Conservation (phyloP, 23 tunicate genomes). For the Trididemnum nubilum region DNA sequence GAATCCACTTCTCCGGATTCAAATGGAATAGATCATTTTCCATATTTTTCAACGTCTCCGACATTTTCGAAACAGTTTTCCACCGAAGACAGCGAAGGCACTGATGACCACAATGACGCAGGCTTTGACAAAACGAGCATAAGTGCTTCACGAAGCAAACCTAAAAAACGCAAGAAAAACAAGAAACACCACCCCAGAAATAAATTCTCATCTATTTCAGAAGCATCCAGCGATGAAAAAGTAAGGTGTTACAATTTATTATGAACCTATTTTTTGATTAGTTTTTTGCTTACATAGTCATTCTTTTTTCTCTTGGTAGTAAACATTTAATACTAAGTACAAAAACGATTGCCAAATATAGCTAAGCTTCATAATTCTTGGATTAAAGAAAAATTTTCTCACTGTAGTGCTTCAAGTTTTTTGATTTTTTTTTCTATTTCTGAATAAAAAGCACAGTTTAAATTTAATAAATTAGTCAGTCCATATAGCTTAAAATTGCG, state of each 20-base stretch:
- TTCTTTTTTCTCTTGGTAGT: too few relatives aligned
- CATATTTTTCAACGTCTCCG: background rate
- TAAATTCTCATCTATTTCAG: slow-evolving; percentile 7
- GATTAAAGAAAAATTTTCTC: too few relatives aligned
- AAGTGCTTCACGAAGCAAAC: background rate
- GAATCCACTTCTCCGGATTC: background rate
- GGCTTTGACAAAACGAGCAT: background rate
- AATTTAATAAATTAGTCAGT: too few relatives aligned
- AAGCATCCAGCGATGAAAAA: slow-evolving; percentile 5
- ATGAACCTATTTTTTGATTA: too few relatives aligned
- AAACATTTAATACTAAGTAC: too few relatives aligned
- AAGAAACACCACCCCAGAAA: background rate
- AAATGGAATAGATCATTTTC: background rate
- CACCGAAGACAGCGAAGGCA: background rate
- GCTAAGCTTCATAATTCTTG: too few relatives aligned
- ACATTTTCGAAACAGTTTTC: background rate
- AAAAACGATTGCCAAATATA: too few relatives aligned
- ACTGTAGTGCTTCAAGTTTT: too few relatives aligned
- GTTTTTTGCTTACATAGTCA: too few relatives aligned
- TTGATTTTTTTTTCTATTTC: too few relatives aligned
- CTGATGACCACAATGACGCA: background rate
- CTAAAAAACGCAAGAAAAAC: slow-evolving; percentile 29
- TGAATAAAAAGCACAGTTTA: too few relatives aligned
- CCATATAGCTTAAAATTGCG: too few relatives aligned
- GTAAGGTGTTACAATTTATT: background rate